Conservation (phyloP, 2,888 invertebrate species). For the Zhuqinia jingwanae region DNA sequence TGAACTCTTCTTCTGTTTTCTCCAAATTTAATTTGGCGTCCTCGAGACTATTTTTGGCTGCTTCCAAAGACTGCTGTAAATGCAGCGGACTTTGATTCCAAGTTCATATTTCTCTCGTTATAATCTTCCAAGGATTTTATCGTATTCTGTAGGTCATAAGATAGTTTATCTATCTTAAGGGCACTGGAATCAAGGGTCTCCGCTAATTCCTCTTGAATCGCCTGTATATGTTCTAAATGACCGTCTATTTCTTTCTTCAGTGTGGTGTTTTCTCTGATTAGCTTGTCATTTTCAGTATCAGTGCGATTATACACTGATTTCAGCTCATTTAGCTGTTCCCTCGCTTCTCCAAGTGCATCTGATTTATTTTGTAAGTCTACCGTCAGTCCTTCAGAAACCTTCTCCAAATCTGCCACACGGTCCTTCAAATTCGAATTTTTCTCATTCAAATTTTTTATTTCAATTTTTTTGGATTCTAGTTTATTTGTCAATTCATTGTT, state of each 20-base stretch:
- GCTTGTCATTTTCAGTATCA: constrained; percentile 13
- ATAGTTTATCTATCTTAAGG: constrained; percentile 73
- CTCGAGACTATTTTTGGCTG: neutral
- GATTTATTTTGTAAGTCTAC: constrained; percentile 11
- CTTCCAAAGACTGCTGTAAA: neutral
- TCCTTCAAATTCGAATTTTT: constrained; percentile 83
- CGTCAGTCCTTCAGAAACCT: neutral
- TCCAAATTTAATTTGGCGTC: neutral
- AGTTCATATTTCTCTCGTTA: neutral
- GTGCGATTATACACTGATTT: neutral
- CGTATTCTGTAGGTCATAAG: neutral
- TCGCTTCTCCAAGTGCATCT: neutral
- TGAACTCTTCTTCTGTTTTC: constrained; percentile 49
- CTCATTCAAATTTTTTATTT: constrained; percentile 35
- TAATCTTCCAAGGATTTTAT: neutral
- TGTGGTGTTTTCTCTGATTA: neutral
- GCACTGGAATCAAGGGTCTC: neutral
- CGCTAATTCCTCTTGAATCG: neutral
- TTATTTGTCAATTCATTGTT: constrained; percentile 43
- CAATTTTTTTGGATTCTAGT: neutral
- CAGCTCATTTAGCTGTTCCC: neutral
- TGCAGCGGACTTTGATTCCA: neutral
- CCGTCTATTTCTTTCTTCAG: neutral
- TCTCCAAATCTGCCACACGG: constrained; percentile 83
- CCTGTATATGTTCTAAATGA: neutral